A percentile compares a stretch with the other conserved stretches of the same genome.
Conservation (phyloP, 23 tunicate species). For the Oikopleura dioica region DNA sequence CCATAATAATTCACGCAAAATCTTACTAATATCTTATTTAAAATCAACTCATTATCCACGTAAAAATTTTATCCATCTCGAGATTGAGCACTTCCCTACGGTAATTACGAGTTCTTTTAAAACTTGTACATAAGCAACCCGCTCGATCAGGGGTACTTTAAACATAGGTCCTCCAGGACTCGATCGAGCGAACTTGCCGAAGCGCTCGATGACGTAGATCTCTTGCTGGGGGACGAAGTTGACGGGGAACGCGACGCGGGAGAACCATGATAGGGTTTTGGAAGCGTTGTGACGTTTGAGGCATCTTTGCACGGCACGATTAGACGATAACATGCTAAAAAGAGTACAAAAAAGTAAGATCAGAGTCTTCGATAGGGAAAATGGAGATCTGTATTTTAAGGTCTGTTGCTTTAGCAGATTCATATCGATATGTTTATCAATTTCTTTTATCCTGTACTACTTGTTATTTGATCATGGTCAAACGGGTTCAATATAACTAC, state of each 20-base stretch:
- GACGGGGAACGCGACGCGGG: background rate
- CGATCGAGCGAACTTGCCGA: constrained; percentile 39
- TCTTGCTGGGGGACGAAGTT: constrained; percentile 89
- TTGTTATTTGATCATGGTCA: too few species aligned
- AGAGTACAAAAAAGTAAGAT: too few species aligned
- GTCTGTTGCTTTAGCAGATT: too few species aligned
- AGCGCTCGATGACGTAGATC: constrained; percentile 79
- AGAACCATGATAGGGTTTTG: background rate
- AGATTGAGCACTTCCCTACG: background rate
- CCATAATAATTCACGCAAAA: background rate
- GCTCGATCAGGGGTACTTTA: background rate
- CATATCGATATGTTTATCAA: too few species aligned
- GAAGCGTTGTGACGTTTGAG: background rate
- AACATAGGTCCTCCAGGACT: background rate
- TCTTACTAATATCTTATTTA: background rate
- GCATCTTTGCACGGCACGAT: too few species aligned
- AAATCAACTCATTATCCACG: background rate
- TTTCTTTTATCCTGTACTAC: too few species aligned
- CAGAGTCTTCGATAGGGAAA: too few species aligned
- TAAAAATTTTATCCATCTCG: background rate
- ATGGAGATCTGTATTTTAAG: too few species aligned
- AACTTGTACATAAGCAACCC: constrained; percentile 7
- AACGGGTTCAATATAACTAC: too few species aligned
- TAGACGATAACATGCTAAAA: too few species aligned
- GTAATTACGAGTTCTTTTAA: constrained; percentile 88